Conservation (phyloP, 2,888 invertebrate genomes). For the Dryocosmus kuriphilus region DNA sequence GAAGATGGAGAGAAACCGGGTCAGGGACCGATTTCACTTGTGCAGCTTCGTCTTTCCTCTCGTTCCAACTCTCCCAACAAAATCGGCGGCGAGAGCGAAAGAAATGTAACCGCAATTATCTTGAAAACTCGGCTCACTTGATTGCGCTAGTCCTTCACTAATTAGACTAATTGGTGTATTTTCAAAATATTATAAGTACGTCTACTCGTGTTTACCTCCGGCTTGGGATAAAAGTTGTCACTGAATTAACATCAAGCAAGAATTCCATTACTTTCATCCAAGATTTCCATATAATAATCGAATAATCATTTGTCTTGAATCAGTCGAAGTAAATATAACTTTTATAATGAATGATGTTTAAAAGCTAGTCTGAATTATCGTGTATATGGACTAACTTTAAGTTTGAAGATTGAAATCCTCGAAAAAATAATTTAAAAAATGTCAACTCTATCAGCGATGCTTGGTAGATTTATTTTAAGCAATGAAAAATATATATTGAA, state of each 20-base stretch:
- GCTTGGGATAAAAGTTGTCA: neutral
- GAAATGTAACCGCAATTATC: conserved; percentile 37
- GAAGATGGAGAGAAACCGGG: conserved; percentile 60
- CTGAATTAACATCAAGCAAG: neutral
- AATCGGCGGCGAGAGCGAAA: conserved; percentile 34
- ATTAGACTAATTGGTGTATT: conserved; percentile 21
- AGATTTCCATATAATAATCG: neutral
- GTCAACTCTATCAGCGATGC: neutral
- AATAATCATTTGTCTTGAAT: neutral
- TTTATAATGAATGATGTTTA: neutral
- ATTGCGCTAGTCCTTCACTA: conserved; percentile 11
- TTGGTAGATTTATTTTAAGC: neutral
- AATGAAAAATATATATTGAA: conserved; percentile 5
- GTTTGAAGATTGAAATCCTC: neutral
- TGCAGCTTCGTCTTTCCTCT: conserved; percentile 44
- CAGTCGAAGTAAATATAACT: neutral
- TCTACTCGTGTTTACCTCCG: neutral
- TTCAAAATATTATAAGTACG: neutral
- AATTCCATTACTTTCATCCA: neutral
- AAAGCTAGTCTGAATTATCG: neutral
- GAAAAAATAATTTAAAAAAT: neutral
- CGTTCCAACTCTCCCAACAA: conserved; percentile 42
- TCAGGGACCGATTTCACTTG: conserved; percentile 60
- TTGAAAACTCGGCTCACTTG: conserved; percentile 26
- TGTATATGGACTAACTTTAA: neutral